Evolutionary conservation across 2,888 invertebrate species (phyloP), one percentile per base, ranked within the genome.

Genomic region (Tupiocoris notatus): DNA sequence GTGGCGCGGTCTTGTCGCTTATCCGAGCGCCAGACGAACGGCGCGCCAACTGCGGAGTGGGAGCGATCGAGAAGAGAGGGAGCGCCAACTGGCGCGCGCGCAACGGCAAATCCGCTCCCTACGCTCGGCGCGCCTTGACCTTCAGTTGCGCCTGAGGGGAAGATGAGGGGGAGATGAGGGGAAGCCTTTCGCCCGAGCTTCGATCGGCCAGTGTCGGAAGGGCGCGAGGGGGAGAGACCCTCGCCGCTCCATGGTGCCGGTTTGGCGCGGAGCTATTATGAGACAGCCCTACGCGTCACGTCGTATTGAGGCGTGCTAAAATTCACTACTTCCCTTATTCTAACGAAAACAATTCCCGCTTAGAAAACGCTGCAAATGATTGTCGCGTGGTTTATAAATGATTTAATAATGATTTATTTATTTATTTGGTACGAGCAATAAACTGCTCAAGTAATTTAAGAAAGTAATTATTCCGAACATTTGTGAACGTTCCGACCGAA

Each of bases 61-160:
- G 56, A 9, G 59, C 16, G n/a, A 20, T 2, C 18, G 2, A 1
- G 67, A 56, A 67, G 67, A 56, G 67, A 56, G 67, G 22, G 61
- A 73, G 73, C 73, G 73, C 73, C 73, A 73, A 20, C 73, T 73
- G 73, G 73, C 73, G 73, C 73, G 73, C 73, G 39, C 39, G 39
- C 39, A 39, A 7, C 3, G 6, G 3, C 39, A 3, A 7, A 3
- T 12, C 6, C 39, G 6, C 12, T 12, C 12, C 6, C 39, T 7
- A 61, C 62, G 73, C 61, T 54, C 39, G 73, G 22, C 63, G n/a
- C 73, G 17, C 59, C 23, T 16, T 39, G 62, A 62, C 63, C 63
- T 62, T 73, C 58, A 54, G 12, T 25, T 21, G 23, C 70, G 58
- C 70, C 39, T 39, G 39, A 12, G 39, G 39, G 39, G 39, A 39